phyloP scores from a whole-genome alignment of 1,140 invertebrate genomes.

The Euura lappo region DNA sequence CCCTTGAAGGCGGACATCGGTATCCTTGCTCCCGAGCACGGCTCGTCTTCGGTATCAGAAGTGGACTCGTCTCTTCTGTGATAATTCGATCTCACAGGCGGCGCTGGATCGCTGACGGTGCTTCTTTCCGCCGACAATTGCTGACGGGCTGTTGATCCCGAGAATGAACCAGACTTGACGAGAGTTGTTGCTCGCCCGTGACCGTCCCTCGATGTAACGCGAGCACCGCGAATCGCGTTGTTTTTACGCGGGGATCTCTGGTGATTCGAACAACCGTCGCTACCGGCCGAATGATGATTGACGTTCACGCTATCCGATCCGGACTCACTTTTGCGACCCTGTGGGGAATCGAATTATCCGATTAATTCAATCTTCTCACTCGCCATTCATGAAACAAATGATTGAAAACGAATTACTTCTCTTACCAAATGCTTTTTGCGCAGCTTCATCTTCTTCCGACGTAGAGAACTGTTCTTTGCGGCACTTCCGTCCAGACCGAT shows the following conservation, averaged over 20 bases:
- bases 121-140: constrained; percentile 61
- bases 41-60: constrained; percentile 58
- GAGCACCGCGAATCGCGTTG: constrained; percentile 36
- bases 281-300: constrained; percentile 49
- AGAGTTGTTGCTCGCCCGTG: constrained; percentile 49
- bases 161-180: constrained; percentile 74
- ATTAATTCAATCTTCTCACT: not conserved
- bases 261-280: constrained; percentile 50
- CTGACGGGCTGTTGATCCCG: constrained; percentile 64
- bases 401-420: constrained; percentile 12
- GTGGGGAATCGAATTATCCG: constrained; percentile 9
- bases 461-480: constrained; percentile 61
- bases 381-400: not conserved
- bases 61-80: constrained; percentile 45
- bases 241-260: constrained; percentile 43
- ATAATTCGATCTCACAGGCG: constrained; percentile 45
- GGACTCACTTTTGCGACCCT: constrained; percentile 66
- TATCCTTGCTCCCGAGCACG: constrained; percentile 30
- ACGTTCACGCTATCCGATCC: constrained; percentile 62
- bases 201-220: constrained; percentile 34
- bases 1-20: constrained; percentile 33
- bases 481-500: constrained; percentile 50
- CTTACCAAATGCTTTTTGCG: constrained; percentile 66
- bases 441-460: constrained; percentile 72
- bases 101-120: constrained; percentile 67